Conservation (phyloP, 2,797 vertebrate genomes). For the Sardinella longiceps region DNA sequence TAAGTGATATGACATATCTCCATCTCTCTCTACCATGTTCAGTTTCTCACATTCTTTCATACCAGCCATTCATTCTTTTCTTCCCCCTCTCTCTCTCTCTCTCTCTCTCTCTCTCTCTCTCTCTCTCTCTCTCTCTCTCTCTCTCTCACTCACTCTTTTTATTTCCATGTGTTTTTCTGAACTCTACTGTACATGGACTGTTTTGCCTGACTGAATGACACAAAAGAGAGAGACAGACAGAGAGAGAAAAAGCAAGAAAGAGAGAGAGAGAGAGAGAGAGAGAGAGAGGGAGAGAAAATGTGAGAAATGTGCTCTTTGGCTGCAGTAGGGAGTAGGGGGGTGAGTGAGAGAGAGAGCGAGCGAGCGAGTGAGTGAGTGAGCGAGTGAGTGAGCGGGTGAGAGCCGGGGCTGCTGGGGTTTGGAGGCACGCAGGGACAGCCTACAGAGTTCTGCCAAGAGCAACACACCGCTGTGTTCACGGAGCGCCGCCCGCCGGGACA, state of each 20-base stretch:
- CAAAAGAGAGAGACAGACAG: too few relatives aligned
- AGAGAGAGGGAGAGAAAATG: constrained; percentile 69
- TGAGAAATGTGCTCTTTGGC: constrained; percentile 79
- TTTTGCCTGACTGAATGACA: constrained; percentile 33
- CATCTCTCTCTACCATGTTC: background rate
- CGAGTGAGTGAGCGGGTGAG: constrained; percentile 59
- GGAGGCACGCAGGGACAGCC: constrained; percentile 78
- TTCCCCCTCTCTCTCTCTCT: background rate
- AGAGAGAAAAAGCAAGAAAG: constrained; percentile 53
- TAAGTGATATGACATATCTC: constrained; percentile 11
- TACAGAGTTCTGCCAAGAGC: constrained; percentile 80
- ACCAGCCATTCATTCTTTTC: background rate
- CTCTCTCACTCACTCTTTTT: background rate
- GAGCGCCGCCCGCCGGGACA: constrained; percentile 56
- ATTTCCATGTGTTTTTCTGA: background rate
- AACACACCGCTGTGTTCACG: constrained; percentile 74
- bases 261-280: constrained; percentile 50
- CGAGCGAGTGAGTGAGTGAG: constrained; percentile 77
- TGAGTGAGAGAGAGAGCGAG: background rate
- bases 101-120: background rate
- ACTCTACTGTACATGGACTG: background rate
- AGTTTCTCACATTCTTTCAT: background rate
- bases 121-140: background rate
- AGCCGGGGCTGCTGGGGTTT: constrained; percentile 64
- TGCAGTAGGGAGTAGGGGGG: constrained; percentile 67